A percentile compares a stretch with the other conserved stretches of the same genome.
These are phyloP conservation scores for Phenganax stokvisi DNA, from an alignment of 92 coral and sea anemone genomes.

Conservation along the genomic window DNA sequence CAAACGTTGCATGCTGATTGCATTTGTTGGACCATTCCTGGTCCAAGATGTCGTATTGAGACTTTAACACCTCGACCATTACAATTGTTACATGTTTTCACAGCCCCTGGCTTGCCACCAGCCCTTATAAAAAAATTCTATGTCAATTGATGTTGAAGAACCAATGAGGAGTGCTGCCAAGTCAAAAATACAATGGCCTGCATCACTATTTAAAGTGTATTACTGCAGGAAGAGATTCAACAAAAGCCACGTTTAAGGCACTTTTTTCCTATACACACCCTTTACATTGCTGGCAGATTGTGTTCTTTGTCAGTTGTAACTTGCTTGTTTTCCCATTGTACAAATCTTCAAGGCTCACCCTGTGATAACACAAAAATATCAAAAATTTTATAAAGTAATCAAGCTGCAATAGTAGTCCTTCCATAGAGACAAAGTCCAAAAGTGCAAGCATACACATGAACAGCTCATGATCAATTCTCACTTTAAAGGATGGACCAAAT, in stretches of 20 bases:
- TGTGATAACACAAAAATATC: slow-evolving; percentile 22
- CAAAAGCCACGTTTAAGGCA: too few relatives aligned
- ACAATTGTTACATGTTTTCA: slow-evolving; percentile 70
- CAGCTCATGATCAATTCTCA: slow-evolving; percentile 30
- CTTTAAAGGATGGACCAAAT: slow-evolving; percentile 87
- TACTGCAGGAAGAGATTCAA: too few relatives aligned
- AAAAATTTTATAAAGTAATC: neutral
- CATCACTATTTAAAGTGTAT: too few relatives aligned
- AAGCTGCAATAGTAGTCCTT: neutral
- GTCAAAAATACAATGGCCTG: neutral
- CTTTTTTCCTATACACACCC: slow-evolving; percentile 56
- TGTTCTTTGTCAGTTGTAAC: slow-evolving; percentile 84
- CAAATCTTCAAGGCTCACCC: slow-evolving; percentile 85
- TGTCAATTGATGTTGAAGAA: neutral
- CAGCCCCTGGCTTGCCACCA: slow-evolving; percentile 92
- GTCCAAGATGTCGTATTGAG: slow-evolving; percentile 77
- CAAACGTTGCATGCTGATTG: slow-evolving; percentile 86
- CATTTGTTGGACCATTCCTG: slow-evolving; percentile 99
- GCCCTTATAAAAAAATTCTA: slow-evolving; percentile 40
- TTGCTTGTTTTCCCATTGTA: slow-evolving; percentile 89
- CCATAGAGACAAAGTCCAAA: neutral
- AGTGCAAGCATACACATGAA: neutral
- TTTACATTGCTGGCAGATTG: slow-evolving; percentile 74
- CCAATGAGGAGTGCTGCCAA: too few relatives aligned
- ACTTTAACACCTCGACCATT: slow-evolving; percentile 84